A percentile compares a stretch with the other conserved stretches of the same genome.
phyloP scores from a whole-genome alignment of 2,113 vertebrate genomes.

The Peucedramus taeniatus region DNA sequence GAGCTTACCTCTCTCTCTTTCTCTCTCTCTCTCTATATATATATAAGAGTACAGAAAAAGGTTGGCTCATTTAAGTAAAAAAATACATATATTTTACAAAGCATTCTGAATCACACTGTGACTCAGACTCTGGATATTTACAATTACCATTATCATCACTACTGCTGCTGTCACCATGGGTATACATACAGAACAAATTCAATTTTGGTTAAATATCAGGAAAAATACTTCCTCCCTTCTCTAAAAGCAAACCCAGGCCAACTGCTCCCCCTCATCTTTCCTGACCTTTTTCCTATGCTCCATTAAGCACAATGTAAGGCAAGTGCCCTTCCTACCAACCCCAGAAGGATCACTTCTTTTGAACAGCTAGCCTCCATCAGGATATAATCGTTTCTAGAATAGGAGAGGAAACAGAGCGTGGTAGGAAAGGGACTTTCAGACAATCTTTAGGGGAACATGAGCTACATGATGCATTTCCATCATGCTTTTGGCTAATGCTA shows the following conservation, averaged over 20 bases:
- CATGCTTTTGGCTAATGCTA: neutral
- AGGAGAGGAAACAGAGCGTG: neutral
- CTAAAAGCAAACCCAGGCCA: neutral
- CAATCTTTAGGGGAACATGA: neutral
- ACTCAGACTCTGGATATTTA: neutral
- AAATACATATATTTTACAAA: neutral
- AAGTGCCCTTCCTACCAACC: neutral
- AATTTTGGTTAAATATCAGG: neutral
- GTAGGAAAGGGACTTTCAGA: neutral
- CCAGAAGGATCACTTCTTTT: neutral
- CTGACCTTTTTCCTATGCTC: neutral
- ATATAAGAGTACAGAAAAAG: neutral
- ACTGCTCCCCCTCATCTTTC: neutral
- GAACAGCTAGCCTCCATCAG: neutral
- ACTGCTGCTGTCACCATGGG: neutral
- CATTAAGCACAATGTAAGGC: neutral
- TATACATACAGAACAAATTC: neutral
- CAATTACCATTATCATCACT: neutral
- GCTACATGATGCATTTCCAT: neutral
- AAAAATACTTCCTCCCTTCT: neutral
- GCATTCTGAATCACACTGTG: neutral
- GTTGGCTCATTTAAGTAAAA: neutral
- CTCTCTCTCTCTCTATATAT: accelerated
- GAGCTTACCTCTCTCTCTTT: neutral
- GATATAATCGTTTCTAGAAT: neutral